These are phyloP conservation scores for Sphaerolaimus hirsutus DNA, from an alignment of 2,888 invertebrate species.

Conservation along the genomic window DNA sequence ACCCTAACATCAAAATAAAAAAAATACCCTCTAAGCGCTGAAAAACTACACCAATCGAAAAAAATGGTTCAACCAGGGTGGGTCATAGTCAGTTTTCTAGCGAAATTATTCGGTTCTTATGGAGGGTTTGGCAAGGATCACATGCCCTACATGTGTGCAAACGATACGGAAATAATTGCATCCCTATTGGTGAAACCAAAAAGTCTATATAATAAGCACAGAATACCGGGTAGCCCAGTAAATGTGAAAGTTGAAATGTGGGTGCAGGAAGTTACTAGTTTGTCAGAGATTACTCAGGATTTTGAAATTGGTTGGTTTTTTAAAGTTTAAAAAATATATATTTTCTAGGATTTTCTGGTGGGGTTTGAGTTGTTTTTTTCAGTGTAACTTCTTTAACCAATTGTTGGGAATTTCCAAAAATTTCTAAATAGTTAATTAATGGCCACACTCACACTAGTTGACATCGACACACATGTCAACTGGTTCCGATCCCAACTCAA, in stretches of 20 bases:
- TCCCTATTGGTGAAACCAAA: slow-evolving; percentile 12
- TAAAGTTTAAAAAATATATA: too few relatives aligned
- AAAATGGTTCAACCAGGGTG: slow-evolving; percentile 23
- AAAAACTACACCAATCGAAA: too few relatives aligned
- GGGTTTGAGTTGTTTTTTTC: too few relatives aligned
- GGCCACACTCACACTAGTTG: too few relatives aligned
- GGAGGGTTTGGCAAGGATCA: slow-evolving; percentile 6
- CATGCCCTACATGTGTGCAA: slow-evolving; percentile 12
- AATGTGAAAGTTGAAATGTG: slow-evolving; percentile 6
- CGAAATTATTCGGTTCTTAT: slow-evolving; percentile 18
- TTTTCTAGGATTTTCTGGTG: too few relatives aligned
- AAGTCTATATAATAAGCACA: slow-evolving; percentile 4
- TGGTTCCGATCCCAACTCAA: too few relatives aligned
- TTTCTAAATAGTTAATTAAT: too few relatives aligned
- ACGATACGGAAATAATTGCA: slow-evolving; percentile 23
- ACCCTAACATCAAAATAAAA: too few relatives aligned
- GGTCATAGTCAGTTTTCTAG: slow-evolving; percentile 23
- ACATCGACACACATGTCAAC: too few relatives aligned
- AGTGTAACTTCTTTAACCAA: too few relatives aligned
- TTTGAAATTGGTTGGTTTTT: slow-evolving; percentile 3
- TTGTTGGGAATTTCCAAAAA: too few relatives aligned
- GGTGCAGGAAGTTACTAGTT: slow-evolving; percentile 6
- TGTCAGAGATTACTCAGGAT: slow-evolving; percentile 6
- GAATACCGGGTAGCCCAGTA: slow-evolving; percentile 3
- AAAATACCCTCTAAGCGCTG: too few relatives aligned